Percentiles rank a stretch among this genome's conserved stretches.
These are phyloP conservation scores for Ennomos fuscantarius DNA, from an alignment of 2,888 invertebrate species.

Conservation along the genomic window DNA sequence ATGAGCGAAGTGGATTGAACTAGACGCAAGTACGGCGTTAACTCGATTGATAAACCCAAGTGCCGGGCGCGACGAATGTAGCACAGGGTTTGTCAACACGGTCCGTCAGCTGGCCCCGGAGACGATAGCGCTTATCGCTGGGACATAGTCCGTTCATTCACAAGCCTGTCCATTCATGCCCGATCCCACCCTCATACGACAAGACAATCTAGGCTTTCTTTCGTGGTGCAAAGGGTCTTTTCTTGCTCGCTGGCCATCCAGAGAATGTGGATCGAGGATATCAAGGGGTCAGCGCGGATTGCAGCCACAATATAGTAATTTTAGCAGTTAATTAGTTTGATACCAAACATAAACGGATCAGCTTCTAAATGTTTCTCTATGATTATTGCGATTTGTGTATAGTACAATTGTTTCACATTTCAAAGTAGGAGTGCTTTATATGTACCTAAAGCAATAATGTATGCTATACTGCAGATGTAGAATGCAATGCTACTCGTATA, in stretches of 20 bases:
- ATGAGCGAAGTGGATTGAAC: slow-evolving; percentile 8
- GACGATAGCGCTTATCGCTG: slow-evolving; percentile 82
- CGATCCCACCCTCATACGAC: slow-evolving; percentile 52
- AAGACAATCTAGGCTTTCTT: slow-evolving; percentile 62
- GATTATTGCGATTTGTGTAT: too few species aligned
- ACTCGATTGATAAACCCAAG: slow-evolving; percentile 73
- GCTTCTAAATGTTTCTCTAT: not conserved
- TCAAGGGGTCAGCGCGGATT: slow-evolving; percentile 84
- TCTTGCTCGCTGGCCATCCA: slow-evolving; percentile 49
- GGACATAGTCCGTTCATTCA: slow-evolving; percentile 85
- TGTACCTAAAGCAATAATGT: too few species aligned
- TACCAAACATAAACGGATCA: not conserved
- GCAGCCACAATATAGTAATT: slow-evolving; percentile 50
- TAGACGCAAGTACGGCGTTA: slow-evolving; percentile 50
- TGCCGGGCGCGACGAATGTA: slow-evolving; percentile 71
- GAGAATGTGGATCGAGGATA: slow-evolving; percentile 79
- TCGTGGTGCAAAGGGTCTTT: slow-evolving; percentile 52
- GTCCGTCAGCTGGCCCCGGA: slow-evolving; percentile 79
- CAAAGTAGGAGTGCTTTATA: too few species aligned
- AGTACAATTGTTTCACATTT: too few species aligned
- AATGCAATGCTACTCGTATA: too few species aligned
- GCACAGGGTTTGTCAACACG: slow-evolving; percentile 84
- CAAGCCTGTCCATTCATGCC: slow-evolving; percentile 82
- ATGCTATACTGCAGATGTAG: too few species aligned
- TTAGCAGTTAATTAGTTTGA: slow-evolving; percentile 20